Base-by-base conservation (phyloP, 2,113 vertebrate genomes). In the Tylochromis polylepis region DNA sequence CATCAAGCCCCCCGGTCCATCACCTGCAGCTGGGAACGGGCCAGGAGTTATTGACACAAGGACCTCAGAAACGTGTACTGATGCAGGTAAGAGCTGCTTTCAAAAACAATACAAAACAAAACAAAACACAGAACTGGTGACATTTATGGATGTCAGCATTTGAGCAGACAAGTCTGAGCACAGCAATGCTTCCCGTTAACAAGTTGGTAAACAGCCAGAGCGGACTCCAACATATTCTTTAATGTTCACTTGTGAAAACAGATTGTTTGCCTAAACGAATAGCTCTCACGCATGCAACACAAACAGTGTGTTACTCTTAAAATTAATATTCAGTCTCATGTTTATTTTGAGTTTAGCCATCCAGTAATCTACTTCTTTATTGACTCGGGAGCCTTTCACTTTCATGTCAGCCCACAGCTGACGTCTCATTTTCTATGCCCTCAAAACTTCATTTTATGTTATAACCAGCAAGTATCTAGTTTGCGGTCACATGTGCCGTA, bases 61-160 rank as follows among this genome's bases (percentile, higher is more conserved):
- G 77, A 43, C 24, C 22, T 12, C 65, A 15, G 81, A 83, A 8
- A 86, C 14, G 49, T 14, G 31, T 10, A 3, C 59, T 12, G 70
- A 79, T 16, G 41, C 87, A 89, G 95, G 96, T 95, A 88, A 90
- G 95, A 14, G 15, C 79, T 80, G 41, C 10, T 16, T 84, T 59
- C n/a, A 34, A 58, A 22, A 31, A 46, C n/a, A n/a, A n/a, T n/a
- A n/a, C n/a, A n/a, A n/a, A n/a, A n/a, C n/a, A n/a, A n/a, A n/a
- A n/a, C n/a, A 22, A 75, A 75, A 75, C 67, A 6, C 9, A 65
- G 34, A 51, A 14, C n/a, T 49, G 27, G 31, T 70, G 2, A 20
- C 3, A 2, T 65, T 31, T 85, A 38, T 62, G 10, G 20, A 67
- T 53, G 8, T 57, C 27, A 34, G 22, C 3, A 18, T 5, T 59